Evolutionary conservation across 2,797 vertebrate genomes (phyloP).

Genomic region (Lycodopsis pacificus): DNA sequence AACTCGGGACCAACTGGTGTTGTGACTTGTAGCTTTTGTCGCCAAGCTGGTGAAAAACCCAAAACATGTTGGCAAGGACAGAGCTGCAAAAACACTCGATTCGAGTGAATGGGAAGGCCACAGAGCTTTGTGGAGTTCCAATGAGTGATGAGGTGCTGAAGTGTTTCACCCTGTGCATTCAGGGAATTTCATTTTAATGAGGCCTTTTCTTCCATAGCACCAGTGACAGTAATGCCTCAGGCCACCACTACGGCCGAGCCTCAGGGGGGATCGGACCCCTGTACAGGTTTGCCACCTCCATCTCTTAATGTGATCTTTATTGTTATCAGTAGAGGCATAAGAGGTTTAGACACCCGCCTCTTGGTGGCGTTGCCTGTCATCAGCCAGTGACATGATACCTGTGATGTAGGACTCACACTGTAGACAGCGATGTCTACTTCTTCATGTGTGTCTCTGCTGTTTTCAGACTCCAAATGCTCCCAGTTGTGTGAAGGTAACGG

Average conservation of each 20-base stretch:
- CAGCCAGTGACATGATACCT: constrained; percentile 4
- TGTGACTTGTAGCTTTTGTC: constrained; percentile 34
- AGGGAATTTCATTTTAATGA: constrained; percentile 3
- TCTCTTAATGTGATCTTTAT: constrained; percentile 12
- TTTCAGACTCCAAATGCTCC: constrained; percentile 87
- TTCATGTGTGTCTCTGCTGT: constrained; percentile 1
- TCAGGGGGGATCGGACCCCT: constrained; percentile 73
- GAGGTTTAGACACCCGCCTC: not conserved
- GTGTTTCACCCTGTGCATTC: constrained; percentile 3
- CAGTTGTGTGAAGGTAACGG: constrained; percentile 88
- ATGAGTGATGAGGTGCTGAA: not conserved
- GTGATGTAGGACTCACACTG: constrained; percentile 5
- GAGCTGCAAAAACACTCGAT: not conserved
- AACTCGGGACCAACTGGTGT: constrained; percentile 38
- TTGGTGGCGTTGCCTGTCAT: not conserved
- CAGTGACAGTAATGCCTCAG: constrained; percentile 7
- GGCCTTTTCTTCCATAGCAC: constrained; percentile 8
- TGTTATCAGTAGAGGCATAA: constrained; percentile 4
- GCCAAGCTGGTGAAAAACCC: constrained; percentile 41
- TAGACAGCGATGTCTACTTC: not conserved
- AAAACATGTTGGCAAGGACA: constrained; percentile 9
- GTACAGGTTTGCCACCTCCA: constrained; percentile 83
- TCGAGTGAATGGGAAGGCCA: not conserved
- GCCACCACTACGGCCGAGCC: constrained; percentile 14
- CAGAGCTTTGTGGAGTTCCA: not conserved